Evolutionary conservation across 2,113 vertebrate species (phyloP).

Genomic region (Psophia crepitans): DNA sequence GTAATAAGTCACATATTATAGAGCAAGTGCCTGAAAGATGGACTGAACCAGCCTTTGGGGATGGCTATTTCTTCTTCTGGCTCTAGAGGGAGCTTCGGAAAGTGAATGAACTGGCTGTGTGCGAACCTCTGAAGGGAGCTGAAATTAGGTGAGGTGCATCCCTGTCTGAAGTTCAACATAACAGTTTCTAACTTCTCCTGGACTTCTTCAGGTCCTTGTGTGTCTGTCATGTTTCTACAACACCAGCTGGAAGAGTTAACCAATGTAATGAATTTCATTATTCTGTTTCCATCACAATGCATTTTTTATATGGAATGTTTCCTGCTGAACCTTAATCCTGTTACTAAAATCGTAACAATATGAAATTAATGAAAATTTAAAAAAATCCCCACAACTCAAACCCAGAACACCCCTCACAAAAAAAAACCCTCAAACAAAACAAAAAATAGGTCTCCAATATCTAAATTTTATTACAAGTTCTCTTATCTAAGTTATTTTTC

Average conservation of each 20-base stretch:
- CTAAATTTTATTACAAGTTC: not conserved
- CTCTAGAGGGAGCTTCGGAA: not conserved
- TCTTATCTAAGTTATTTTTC: not conserved
- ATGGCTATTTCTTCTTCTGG: not conserved
- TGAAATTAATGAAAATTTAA: not conserved
- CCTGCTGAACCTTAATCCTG: not conserved
- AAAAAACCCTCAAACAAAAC: too few relatives aligned
- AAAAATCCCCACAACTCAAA: not conserved
- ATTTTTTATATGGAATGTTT: not conserved
- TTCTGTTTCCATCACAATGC: not conserved
- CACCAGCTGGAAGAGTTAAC: not conserved
- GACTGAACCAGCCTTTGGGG: not conserved
- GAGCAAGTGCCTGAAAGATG: not conserved
- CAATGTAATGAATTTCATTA: not conserved
- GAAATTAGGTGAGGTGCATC: not conserved
- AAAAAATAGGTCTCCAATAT: not conserved
- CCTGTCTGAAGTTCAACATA: not conserved
- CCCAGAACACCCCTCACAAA: too few relatives aligned
- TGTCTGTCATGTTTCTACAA: not conserved
- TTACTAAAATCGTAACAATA: not conserved
- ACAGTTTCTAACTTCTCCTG: not conserved
- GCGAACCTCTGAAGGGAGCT: not conserved
- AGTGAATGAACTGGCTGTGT: not conserved
- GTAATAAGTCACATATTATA: fast-evolving
- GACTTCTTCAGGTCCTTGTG: not conserved